phyloP scores from a whole-genome alignment of 2,113 vertebrate species.

The Lethenteron camtschaticum region DNA sequence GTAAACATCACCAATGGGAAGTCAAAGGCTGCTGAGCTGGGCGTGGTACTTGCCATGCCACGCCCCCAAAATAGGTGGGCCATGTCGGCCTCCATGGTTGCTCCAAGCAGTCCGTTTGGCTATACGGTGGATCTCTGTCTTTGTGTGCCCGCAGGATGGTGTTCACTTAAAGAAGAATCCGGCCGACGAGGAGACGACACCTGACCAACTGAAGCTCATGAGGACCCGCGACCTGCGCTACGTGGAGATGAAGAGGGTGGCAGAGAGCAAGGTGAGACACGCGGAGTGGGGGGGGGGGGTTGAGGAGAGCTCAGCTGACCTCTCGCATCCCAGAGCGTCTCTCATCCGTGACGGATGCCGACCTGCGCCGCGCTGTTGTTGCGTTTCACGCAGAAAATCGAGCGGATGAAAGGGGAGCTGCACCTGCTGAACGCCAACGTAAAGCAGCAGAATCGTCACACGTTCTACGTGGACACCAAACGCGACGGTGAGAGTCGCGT shows the following conservation, averaged over 20 bases:
- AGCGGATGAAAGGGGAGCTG: constrained; percentile 68
- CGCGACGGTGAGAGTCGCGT: constrained; percentile 34
- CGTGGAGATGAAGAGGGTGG: constrained; percentile 72
- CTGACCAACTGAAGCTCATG: constrained; percentile 73
- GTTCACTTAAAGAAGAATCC: constrained; percentile 35
- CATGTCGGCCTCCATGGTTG: no score
- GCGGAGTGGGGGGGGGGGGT: not conserved
- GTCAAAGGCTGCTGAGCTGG: no score
- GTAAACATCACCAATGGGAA: no score
- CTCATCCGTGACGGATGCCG: not conserved
- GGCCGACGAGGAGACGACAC: constrained; percentile 34
- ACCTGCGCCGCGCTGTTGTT: not conserved
- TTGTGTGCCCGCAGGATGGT: constrained; percentile 40
- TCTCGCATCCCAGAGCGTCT: not conserved
- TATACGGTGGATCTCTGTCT: no score
- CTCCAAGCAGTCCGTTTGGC: no score
- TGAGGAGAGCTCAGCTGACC: not conserved
- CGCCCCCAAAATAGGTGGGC: no score
- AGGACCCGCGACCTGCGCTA: constrained; percentile 72
- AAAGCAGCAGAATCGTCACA: constrained; percentile 39
- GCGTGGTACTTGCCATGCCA: no score
- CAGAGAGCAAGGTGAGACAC: constrained; percentile 46
- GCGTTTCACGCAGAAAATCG: constrained; percentile 54
- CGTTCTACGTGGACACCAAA: constrained; percentile 57
- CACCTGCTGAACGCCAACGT: constrained; percentile 60